phyloP scores from a whole-genome alignment of 2,888 invertebrate species.

The Apotomis turbidana region DNA sequence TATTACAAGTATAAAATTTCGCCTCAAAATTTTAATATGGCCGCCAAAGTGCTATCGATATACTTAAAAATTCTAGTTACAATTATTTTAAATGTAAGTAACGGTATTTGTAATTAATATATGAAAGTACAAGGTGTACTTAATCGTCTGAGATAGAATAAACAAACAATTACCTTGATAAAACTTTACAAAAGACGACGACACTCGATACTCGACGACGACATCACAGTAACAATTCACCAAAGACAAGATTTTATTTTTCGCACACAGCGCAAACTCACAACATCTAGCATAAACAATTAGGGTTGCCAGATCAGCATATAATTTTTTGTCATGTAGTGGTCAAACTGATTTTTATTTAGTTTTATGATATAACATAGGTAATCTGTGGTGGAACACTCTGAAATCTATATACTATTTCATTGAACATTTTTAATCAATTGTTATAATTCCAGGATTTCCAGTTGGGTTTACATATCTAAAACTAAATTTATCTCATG shows the following conservation, averaged over 20 bases:
- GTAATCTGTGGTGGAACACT: background rate
- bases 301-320: background rate
- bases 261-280: slow-evolving; percentile 11
- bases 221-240: slow-evolving; percentile 70
- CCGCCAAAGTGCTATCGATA: slow-evolving; percentile 57
- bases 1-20: slow-evolving; percentile 54
- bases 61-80: slow-evolving; percentile 18
- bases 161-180: slow-evolving; percentile 72
- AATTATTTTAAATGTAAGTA: slow-evolving; percentile 44
- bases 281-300: slow-evolving; percentile 30
- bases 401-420: background rate
- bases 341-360: background rate
- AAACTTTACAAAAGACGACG: slow-evolving; percentile 81
- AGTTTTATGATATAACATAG: background rate
- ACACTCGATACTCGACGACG: slow-evolving; percentile 80
- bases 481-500: background rate
- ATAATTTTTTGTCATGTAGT: background rate
- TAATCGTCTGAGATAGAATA: slow-evolving; percentile 42
- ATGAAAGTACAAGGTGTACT: slow-evolving; percentile 9
- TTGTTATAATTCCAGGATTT: no score
- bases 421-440: background rate
- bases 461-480: background rate
- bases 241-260: slow-evolving; percentile 45
- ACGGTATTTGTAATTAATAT: background rate
- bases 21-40: slow-evolving; percentile 74